Base-by-base conservation (phyloP, 2,797 vertebrate genomes). In the Pseudomugil tenellus region DNA sequence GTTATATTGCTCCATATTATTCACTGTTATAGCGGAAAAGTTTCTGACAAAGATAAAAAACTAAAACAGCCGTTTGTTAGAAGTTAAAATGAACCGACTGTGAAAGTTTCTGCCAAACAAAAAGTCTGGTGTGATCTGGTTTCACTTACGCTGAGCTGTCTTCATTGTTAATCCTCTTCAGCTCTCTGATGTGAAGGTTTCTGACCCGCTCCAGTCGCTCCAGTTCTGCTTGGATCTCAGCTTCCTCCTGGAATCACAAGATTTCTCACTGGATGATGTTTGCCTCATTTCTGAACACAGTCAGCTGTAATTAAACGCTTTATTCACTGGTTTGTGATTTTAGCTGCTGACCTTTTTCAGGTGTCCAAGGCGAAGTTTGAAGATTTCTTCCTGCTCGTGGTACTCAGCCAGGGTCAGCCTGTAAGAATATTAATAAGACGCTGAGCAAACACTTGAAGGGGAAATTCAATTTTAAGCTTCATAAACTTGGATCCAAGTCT, bases 161-260 rank as follows among this genome's bases (percentile, higher is more conserved):
- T 92, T 99, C 98, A 59, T 99, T 99, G 90, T 98, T 98, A 94
- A 99, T 99, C 94, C 98, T 96, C 94, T 99, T 99, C 87, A 99
- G 95, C 85, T 99, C 98, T 90, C 98, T 93, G 93, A 99, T 99
- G 73, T 99, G 98, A 87, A 99, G 96, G 94, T 99, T 99, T 90
- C 98, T 95, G 86, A 99, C 97, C 68, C 98, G 94, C 94, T 99
- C 98, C 85, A 99, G 89, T 75, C 97, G 95, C 90, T 99, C 98
- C 88, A 99, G 93, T 93, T 99, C 98, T 31, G 97, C 97, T 89
- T 99, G 98, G 84, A 99, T 99, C 94, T 99, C 98, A 49, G 98
- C 98, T 80, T 99, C 98, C 91, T 99, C 98, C 98, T 99, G 89
- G 46, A 70, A 2, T 16, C 6, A 5, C 26, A 28, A 1, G 26